Evolutionary conservation across 2,888 invertebrate species (phyloP), one percentile per base, ranked within the genome.

Genomic region (Theretra japonica): DNA sequence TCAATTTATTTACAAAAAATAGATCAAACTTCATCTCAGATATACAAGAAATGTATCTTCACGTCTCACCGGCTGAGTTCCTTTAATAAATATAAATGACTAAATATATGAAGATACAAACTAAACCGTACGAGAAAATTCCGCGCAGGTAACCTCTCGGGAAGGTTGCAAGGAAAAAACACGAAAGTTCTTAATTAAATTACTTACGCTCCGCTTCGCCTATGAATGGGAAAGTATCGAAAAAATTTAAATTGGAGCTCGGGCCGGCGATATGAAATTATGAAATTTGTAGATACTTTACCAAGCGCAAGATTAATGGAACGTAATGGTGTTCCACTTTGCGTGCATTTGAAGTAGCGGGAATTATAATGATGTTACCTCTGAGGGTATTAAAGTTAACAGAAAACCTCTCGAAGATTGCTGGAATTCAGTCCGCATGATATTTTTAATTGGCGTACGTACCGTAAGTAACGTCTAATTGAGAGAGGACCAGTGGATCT

Each of bases 111-210:
- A 65, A 48, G 23, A 17, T 23, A 17, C 53, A 7, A 53, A 65
- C 25, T 58, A 17, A 25, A 48, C 15, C 48, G 48, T 19, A 65
- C 23, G 48, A 65, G 41, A 48, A 65, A 48, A 48, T 65, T 65
- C 65, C 41, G 11, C 41, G 23, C 65, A 65, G 65, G 65, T 65
- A 48, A 48, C 53, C 41, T 56, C 62, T 59, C 4, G 53, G 21
- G 70, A 60, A 21, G 41, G 53, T 25, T n/a, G 33, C 53, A 33
- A 21, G 30, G 30, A 60, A 59, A 84, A 85, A 87, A 85, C 85
- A 86, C 82, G 80, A 83, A 88, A 87, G 82, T 85, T 86, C 81
- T 80, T 88, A 88, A 87, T 88, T 85, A 85, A 88, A 88, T 88
- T 86, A 88, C 80, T 68, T 53, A 33, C 50, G 53, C 53, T 53